Base-by-base conservation (phyloP, 2,113 vertebrate genomes). In the Muntiacus muntjak region DNA sequence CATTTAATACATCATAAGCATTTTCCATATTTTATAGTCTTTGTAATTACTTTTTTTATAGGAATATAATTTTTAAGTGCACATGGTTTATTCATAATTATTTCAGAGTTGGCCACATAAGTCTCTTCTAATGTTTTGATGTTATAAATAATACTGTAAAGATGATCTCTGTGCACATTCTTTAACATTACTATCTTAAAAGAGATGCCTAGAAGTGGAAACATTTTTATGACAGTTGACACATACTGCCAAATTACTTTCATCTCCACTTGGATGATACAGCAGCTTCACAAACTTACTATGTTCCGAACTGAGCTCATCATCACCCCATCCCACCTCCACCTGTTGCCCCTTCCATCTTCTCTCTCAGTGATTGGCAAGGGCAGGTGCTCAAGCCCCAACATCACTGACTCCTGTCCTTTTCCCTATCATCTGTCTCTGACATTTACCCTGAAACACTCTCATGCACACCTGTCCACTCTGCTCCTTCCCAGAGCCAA, bases 1-100 rank as follows among this genome's bases (percentile, higher is more conserved):
- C 57, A 87, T 71, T 97, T 96, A 98, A 87, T 92, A 95, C 5
- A 9, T 97, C 91, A 89, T 87, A 95, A 95, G 78, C 86, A 87
- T 97, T 94, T 97, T 87, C 83, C 87, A 95, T 89, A 89, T 74
- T 94, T 93, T 93, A 86, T 28, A 94, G 23, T 93, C 91, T 96
- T 97, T 58, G 40, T 87, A 97, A 98, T 98, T 97, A 97, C 47
- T 91, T 92, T 74, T 50, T 97, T 91, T 87, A 97, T 76, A 84
- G 86, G 89, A 97, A 97, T 94, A 84, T 95, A 97, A 96, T 96
- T 97, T 97, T 96, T 97, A 98, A 98, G 96, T 95, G 78, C 57
- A 91, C 47, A 94, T 91, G 89, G 91, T 95, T 98, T 97, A 97
- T 91, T 97, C 45, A 74, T 89, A 97, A 96, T 97, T 97, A 98